These are phyloP conservation scores for Acanthosepion lycidas DNA, from an alignment of 2,888 invertebrate species.

Conservation along the genomic window DNA sequence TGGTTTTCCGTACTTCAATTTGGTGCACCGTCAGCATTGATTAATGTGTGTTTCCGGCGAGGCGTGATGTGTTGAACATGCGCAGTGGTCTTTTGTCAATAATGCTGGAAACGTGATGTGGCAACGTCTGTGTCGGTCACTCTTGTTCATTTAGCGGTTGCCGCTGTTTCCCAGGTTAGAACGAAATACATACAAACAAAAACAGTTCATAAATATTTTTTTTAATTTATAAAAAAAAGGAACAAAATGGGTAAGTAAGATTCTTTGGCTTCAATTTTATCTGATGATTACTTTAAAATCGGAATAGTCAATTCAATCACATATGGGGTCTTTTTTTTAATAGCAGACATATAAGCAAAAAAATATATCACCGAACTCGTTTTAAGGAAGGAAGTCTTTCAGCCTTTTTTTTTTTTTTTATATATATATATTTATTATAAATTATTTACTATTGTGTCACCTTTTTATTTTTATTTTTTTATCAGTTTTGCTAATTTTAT, in stretches of 20 bases:
- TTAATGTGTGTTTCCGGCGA: neutral
- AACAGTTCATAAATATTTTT: neutral
- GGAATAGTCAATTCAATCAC: neutral
- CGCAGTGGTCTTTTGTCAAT: neutral
- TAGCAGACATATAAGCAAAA: neutral
- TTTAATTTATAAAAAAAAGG: neutral
- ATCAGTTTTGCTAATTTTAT: too few species aligned
- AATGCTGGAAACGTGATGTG: slow-evolving; percentile 33
- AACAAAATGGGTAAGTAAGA: neutral
- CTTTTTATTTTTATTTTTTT: too few species aligned
- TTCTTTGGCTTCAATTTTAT: neutral
- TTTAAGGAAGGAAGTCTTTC: too few species aligned
- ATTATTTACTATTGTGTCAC: too few species aligned
- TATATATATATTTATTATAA: too few species aligned
- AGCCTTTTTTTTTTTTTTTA: too few species aligned
- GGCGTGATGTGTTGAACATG: neutral
- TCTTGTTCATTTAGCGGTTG: neutral
- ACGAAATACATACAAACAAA: neutral
- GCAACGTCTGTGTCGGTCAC: neutral
- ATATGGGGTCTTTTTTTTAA: neutral
- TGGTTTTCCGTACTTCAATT: neutral
- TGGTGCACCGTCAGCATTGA: neutral
- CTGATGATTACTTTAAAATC: neutral
- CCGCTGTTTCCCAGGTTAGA: neutral
- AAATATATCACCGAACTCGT: too few species aligned